Evolutionary conservation across 2,113 vertebrate genomes (phyloP).

Genomic region (Canis aureus): DNA sequence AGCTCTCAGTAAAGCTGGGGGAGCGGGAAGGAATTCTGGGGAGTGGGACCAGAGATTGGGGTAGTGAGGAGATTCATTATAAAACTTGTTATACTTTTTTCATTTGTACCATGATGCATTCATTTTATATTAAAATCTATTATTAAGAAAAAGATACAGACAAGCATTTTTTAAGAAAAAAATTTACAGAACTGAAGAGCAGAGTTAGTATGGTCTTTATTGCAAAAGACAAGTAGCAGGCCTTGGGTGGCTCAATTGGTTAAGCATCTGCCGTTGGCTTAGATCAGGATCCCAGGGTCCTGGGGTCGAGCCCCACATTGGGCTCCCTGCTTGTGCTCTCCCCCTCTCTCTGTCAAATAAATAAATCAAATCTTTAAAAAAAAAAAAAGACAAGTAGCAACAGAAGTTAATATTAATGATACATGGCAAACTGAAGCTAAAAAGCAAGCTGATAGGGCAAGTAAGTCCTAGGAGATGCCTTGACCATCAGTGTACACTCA

Average conservation of each 20-base stretch:
- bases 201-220: constrained; percentile 31
- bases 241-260: too few species aligned
- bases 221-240: constrained; percentile 29
- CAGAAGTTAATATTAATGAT: background rate
- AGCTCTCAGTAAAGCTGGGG: background rate
- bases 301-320: too few species aligned
- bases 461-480: background rate
- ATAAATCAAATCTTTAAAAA: too few species aligned
- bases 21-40: background rate
- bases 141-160: background rate
- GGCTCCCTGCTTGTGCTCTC: too few species aligned
- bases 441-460: background rate
- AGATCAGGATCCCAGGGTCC: too few species aligned
- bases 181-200: background rate
- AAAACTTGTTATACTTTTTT: background rate
- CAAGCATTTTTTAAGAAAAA: background rate
- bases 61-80: background rate
- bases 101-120: background rate
- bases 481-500: background rate
- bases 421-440: constrained; percentile 25
- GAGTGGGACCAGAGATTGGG: background rate
- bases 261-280: too few species aligned
- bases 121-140: background rate
- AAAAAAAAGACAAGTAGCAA: constrained; percentile 31
- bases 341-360: too few species aligned